Base-by-base conservation (phyloP, 2,113 vertebrate species). In the Chaetodon trifascialis region DNA sequence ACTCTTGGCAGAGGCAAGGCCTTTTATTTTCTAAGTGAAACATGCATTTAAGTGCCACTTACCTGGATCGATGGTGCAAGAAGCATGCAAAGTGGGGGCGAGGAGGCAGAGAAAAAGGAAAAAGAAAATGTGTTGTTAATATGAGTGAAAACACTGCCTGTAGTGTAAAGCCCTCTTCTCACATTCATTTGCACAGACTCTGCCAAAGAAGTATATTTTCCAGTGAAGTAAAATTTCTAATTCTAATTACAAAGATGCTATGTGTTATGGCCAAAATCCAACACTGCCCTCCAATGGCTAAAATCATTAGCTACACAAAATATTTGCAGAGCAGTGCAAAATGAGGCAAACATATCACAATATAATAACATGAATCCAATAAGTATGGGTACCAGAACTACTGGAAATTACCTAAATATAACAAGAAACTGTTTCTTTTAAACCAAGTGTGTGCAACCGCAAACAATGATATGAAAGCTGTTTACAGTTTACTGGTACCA, bases 211-310 rank as follows among this genome's bases (percentile, higher is more conserved):
- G 4, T n/a, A 36, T 11, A 15, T 21, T 21, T 73, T 40, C 65
- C 46, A 73, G 67, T 55, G 11, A n/a, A 79, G 23, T n/a, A 15
- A 72, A n/a, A 14, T 23, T 66, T 58, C 8, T 23, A 12, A 25
- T 34, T 60, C 7, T 17, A 38, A 56, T 51, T 25, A 54, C 21
- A 54, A 44, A 73, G 34, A 58, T 42, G 7, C 52, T 21, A 0
- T 10, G 49, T 73, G 21, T 44, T 14, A n/a, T 54, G 75, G 54
- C 0, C 19, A 58, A 69, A 64, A 73, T 66, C 62, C 83, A 88
- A 94, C 89, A 92, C 86, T 93, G 91, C 89, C 92, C 88, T 73
- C 90, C 10, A 40, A 38, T 77, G 92, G 90, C 36, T 36, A 40
- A 4, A 76, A 12, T 10, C 6, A n/a, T 56, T 23, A 70, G 40